phyloP scores from a whole-genome alignment of 2,797 vertebrate species.

The Acanthopagrus latus region DNA sequence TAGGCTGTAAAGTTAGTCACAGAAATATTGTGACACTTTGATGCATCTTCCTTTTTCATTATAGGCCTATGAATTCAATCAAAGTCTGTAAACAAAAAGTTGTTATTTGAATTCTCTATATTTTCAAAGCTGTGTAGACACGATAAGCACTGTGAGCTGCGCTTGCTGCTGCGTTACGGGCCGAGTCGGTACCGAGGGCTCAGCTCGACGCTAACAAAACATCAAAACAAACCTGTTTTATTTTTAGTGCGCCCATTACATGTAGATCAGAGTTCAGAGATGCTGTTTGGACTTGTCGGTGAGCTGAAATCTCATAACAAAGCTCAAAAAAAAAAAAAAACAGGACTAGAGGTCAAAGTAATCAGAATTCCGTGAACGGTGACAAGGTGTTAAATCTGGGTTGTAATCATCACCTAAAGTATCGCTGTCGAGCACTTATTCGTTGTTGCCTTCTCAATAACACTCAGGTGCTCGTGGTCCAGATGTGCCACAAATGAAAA shows the following conservation, averaged over 20 bases:
- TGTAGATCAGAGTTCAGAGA: conserved; percentile 4
- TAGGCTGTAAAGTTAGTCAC: not conserved
- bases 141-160: not conserved
- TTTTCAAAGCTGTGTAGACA: not conserved
- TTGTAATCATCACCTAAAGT: not conserved
- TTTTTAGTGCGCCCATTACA: not conserved
- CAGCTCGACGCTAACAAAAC: not conserved
- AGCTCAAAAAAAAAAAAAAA: not conserved
- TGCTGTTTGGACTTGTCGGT: not conserved
- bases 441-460: not conserved
- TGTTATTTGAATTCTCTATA: not conserved
- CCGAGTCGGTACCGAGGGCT: not conserved
- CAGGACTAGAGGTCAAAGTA: not conserved
- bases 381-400: not conserved
- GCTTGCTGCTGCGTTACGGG: not conserved
- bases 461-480: not conserved
- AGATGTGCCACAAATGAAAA: conserved; percentile 13
- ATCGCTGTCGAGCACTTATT: not conserved
- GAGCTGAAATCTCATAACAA: not conserved
- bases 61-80: too few relatives aligned
- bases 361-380: not conserved
- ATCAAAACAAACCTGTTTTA: not conserved
- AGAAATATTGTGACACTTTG: not conserved
- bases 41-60: not conserved
- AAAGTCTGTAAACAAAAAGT: not conserved